Conservation (phyloP, 2,113 vertebrate genomes). For the Gambusia affinis region DNA sequence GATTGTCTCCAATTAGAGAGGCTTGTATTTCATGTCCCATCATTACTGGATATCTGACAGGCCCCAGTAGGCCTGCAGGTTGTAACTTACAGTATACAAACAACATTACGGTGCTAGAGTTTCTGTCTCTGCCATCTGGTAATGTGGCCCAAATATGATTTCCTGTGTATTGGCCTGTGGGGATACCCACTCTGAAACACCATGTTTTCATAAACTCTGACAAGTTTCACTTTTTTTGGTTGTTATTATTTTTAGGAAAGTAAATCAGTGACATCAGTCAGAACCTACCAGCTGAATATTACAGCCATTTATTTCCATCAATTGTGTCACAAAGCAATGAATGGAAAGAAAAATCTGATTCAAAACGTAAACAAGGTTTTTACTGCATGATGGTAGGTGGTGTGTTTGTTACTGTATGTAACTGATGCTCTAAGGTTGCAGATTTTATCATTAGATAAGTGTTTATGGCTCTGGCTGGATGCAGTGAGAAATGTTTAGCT, state of each 20-base stretch:
- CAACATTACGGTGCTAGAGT: neutral
- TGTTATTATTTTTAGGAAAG: neutral
- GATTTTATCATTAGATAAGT: no score
- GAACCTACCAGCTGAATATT: neutral
- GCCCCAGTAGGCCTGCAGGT: constrained; percentile 7
- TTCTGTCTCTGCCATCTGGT: constrained; percentile 2
- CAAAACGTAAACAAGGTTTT: neutral
- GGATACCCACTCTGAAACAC: neutral
- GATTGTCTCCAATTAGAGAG: neutral
- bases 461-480: no score
- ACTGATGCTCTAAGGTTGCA: no score
- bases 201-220: neutral
- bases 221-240: neutral
- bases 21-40: constrained; percentile 4
- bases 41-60: constrained; percentile 20
- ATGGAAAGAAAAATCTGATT: neutral
- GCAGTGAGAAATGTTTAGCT: no score
- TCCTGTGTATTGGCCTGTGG: constrained; percentile 1
- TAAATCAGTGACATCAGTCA: neutral
- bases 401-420: no score
- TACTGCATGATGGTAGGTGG: no score
- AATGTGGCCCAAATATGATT: neutral
- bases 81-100: constrained; percentile 16
- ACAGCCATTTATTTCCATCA: neutral
- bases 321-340: neutral